Evolutionary conservation across 2,888 invertebrate genomes (phyloP), one percentile per base, ranked within the genome.

Genomic region (Serripes groenlandicus): DNA sequence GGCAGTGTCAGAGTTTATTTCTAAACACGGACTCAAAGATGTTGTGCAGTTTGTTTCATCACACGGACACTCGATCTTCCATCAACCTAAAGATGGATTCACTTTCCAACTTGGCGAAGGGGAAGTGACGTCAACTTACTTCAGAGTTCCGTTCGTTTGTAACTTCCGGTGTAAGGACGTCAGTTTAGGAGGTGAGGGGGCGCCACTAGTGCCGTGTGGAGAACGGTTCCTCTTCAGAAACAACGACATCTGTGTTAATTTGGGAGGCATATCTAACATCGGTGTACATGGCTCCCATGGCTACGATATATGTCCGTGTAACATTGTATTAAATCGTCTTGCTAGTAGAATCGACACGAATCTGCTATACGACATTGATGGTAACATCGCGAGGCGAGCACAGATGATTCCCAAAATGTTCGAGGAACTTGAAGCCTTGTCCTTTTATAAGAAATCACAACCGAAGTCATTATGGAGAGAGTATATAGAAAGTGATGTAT

Each of bases 41-140:
- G 74, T 75, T 28, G 87, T 90, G 7, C 90, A 92, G 71, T 92
- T 93, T 76, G 89, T 92, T 5, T 88, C 92, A 0, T 91, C 91
- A 1, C 92, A 93, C 83, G 94, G 94, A 18, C 94, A 94, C 76
- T 92, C 93, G 0, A 83, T 93, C 26, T 94, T 93, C 77, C 94
- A 94, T 81, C 91, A 92, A 73, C 93, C 93, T 4, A 87, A 90
- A 11, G 81, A 90, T 5, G 79, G 90, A 1, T 88, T 92, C 58
- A 93, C 93, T 1, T 93, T 92, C 82, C 93, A 93, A 74, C 86
- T 93, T 7, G 94, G 94, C 18, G 92, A 92, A 68, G 93, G 93
- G 0, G 93, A 93, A 76, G 91, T 92, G 18, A 90, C 91, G 23
- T 84, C 91, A 7, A 84, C 91, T 5, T 87, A 91, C 75, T 78